Evolutionary conservation across 2,113 vertebrate genomes (phyloP).

Genomic region (Ciconia maguari): DNA sequence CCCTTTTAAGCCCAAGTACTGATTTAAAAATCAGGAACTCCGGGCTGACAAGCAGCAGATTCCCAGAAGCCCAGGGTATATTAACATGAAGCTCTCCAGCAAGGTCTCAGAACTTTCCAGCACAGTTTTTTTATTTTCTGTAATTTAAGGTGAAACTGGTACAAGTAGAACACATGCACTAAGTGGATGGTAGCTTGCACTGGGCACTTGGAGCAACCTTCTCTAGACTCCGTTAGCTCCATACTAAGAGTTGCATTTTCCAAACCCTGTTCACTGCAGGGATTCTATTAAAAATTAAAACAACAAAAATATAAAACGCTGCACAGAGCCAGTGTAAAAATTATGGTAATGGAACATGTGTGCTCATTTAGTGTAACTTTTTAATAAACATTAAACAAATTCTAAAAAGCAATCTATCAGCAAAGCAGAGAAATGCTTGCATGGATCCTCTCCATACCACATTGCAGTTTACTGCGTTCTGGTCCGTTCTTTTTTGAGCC

Average conservation of each 20-base stretch:
- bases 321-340: background rate
- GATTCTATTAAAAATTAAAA: background rate
- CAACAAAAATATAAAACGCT: background rate
- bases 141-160: conserved; percentile 33
- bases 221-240: background rate
- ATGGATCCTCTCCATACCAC: background rate
- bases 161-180: background rate
- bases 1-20: background rate
- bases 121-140: background rate
- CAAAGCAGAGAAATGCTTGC: background rate
- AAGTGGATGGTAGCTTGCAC: background rate
- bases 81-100: conserved; percentile 27
- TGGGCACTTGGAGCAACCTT: background rate
- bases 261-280: background rate
- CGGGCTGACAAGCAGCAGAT: conserved; percentile 13
- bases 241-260: background rate
- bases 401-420: background rate
- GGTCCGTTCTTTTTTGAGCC: background rate
- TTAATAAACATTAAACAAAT: background rate
- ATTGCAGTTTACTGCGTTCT: background rate
- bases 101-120: background rate
- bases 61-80: background rate
- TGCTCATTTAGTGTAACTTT: background rate
- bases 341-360: background rate
- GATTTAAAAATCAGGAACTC: background rate